A percentile compares a stretch with the other conserved stretches of the same genome.
Evolutionary conservation across 2,888 invertebrate genomes (phyloP).

Genomic region (Atrina japonica): DNA sequence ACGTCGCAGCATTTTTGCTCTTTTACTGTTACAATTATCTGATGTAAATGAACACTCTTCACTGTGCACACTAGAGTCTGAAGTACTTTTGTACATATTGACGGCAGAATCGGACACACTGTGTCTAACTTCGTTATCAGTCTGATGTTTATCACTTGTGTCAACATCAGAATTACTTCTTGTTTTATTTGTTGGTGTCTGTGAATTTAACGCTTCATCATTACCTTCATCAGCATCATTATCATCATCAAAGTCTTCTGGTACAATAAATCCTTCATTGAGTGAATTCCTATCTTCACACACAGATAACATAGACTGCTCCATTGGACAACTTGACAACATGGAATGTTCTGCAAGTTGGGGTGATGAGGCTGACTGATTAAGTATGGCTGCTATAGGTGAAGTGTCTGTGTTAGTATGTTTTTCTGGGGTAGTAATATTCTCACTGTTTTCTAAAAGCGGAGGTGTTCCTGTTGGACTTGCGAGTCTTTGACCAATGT

Average conservation of each 20-base stretch:
- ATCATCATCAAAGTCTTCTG: slow-evolving; percentile 48
- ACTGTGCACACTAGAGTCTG: slow-evolving; percentile 1
- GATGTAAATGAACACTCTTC: slow-evolving; percentile 24
- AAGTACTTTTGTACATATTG: slow-evolving; percentile 22
- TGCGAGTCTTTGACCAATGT: slow-evolving; percentile 65
- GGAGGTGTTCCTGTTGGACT: slow-evolving; percentile 45
- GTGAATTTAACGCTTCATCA: neutral
- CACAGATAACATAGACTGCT: slow-evolving; percentile 54
- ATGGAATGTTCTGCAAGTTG: slow-evolving; percentile 21
- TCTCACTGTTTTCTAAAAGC: slow-evolving; percentile 17
- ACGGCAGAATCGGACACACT: slow-evolving; percentile 43
- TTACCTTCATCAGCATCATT: slow-evolving; percentile 37
- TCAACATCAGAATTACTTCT: neutral
- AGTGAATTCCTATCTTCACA: slow-evolving; percentile 57
- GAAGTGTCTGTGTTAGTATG: slow-evolving; percentile 22
- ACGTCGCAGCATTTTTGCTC: slow-evolving; percentile 54
- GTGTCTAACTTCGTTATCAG: slow-evolving; percentile 4
- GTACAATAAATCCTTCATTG: slow-evolving; percentile 67
- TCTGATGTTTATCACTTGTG: neutral
- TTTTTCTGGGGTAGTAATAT: slow-evolving; percentile 22
- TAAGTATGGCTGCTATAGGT: slow-evolving; percentile 50
- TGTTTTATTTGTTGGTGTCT: neutral
- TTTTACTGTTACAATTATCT: slow-evolving; percentile 23
- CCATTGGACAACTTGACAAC: slow-evolving; percentile 40
- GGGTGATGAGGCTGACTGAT: slow-evolving; percentile 48